Evolutionary conservation across 2,888 invertebrate species (phyloP).

Genomic region (Aspidapion aeneum): DNA sequence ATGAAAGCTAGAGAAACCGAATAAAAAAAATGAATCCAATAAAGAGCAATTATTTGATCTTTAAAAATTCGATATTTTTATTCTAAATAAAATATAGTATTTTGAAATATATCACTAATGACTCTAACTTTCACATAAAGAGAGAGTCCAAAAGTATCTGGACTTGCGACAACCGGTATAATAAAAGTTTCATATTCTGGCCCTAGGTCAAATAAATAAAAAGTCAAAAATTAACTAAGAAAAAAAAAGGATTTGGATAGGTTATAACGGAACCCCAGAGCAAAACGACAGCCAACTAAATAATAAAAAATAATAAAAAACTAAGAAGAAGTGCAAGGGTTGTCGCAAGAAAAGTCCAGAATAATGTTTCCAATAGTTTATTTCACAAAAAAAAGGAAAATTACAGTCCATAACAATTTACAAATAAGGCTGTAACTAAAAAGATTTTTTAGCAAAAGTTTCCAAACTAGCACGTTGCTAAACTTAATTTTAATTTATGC

Average conservation of each 20-base stretch:
- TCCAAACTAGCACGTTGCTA: constrained; percentile 21
- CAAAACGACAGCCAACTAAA: constrained; percentile 38
- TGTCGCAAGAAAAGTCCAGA: constrained; percentile 35
- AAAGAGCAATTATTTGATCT: no score
- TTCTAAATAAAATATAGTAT: no score
- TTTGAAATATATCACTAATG: no score
- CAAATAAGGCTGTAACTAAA: constrained; percentile 29
- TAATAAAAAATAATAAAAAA: constrained; percentile 34
- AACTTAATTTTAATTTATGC: constrained; percentile 4
- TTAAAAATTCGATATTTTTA: no score
- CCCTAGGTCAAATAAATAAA: constrained; percentile 14
- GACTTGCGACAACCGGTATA: no score
- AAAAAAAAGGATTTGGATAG: constrained; percentile 24
- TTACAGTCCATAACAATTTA: constrained; percentile 1
- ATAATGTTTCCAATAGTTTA: constrained; percentile 36
- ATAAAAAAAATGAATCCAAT: no score
- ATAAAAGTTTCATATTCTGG: no score
- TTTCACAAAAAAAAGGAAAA: constrained; percentile 29
- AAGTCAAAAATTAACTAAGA: constrained; percentile 26
- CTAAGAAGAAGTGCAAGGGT: constrained; percentile 38
- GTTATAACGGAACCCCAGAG: constrained; percentile 39
- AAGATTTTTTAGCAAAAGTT: constrained; percentile 27
- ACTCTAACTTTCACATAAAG: no score
- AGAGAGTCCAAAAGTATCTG: no score
- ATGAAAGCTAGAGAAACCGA: no score